Percentiles rank a stretch among this genome's conserved stretches.
phyloP scores from a whole-genome alignment of 1,140 invertebrate species.

The Aplysia californica region DNA sequence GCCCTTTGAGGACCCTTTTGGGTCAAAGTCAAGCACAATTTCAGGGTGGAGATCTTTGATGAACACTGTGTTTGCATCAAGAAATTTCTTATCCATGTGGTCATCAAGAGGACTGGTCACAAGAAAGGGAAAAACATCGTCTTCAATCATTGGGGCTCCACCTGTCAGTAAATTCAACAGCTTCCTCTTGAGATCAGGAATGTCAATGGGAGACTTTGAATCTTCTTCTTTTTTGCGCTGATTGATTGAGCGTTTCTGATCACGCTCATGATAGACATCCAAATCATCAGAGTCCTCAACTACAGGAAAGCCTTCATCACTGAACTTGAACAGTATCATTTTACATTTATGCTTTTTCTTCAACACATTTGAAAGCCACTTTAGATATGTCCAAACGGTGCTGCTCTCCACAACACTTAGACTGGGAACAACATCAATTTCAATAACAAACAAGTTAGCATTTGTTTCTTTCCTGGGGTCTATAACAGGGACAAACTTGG shows the following conservation, averaged over 20 bases:
- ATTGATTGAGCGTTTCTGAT: neutral
- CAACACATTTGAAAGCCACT: neutral
- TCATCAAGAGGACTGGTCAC: constrained; percentile 21
- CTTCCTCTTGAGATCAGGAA: constrained; percentile 27
- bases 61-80: constrained; percentile 24
- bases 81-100: constrained; percentile 19
- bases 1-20: constrained; percentile 17
- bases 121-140: constrained; percentile 30
- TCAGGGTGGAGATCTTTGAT: constrained; percentile 29
- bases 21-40: constrained; percentile 37
- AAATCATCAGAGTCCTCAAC: neutral
- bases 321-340: too few species aligned
- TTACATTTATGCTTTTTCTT: constrained; percentile 10
- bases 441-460: constrained; percentile 22
- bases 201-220: neutral
- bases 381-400: constrained; percentile 6
- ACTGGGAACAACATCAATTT: constrained; percentile 33
- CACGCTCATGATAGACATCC: neutral
- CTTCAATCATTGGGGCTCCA: constrained; percentile 19
- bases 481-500: constrained; percentile 31
- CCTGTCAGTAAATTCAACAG: constrained; percentile 25
- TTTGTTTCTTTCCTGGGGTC: constrained; percentile 2
- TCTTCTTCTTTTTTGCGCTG: constrained; percentile 11
- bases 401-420: constrained; percentile 7
- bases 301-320: neutral